A percentile compares a stretch with the other conserved stretches of the same genome.
phyloP scores from a whole-genome alignment of 2,113 vertebrate genomes.

The Ursus arctos region DNA sequence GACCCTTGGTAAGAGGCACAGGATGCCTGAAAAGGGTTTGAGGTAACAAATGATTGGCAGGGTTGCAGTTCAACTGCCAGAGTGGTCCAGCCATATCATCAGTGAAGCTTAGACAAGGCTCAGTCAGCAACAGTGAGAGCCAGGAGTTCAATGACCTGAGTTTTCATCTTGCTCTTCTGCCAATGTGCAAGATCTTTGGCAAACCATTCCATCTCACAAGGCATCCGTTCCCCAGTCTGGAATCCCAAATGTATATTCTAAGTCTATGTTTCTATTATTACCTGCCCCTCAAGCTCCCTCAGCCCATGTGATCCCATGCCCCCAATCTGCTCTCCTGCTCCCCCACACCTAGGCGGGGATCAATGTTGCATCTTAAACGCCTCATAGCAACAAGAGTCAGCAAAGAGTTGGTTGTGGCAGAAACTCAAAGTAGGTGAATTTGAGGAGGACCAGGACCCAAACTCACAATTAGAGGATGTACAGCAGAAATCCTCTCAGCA shows the following conservation, averaged over 20 bases:
- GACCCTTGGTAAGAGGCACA: too few relatives aligned
- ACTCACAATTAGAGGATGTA: neutral
- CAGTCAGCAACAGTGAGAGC: neutral
- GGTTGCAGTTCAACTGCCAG: neutral
- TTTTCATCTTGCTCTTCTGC: neutral
- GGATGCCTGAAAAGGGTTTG: neutral
- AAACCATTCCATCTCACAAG: neutral
- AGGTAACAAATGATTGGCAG: neutral
- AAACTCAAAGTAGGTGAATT: neutral
- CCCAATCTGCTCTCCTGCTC: neutral
- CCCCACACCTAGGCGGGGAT: accelerated
- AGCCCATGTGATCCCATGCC: neutral
- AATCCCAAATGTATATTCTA: neutral
- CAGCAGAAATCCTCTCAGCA: neutral
- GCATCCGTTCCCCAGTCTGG: neutral
- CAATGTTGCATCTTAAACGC: neutral
- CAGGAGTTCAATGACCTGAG: neutral
- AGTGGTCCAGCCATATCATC: neutral
- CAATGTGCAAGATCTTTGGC: neutral
- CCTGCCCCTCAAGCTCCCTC: neutral
- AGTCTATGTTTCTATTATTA: neutral
- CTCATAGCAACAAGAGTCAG: neutral
- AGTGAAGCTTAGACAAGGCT: neutral
- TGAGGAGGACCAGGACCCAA: neutral
- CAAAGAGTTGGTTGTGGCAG: neutral